Conservation (phyloP, 2,113 vertebrate genomes). For the Megaceryle maxima region DNA sequence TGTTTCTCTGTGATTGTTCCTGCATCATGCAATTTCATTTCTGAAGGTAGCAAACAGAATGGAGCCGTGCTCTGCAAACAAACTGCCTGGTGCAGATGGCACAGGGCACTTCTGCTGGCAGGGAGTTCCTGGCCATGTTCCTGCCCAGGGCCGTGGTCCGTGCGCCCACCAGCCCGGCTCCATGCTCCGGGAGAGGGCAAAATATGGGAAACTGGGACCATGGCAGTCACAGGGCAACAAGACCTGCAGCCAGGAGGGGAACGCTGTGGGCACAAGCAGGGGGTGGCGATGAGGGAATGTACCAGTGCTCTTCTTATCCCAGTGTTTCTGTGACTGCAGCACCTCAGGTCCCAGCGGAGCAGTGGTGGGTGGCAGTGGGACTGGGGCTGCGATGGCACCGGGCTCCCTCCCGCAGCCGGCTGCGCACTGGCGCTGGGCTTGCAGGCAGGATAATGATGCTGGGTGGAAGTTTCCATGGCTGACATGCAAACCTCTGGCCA, state of each 20-base stretch:
- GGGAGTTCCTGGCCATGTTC: fast-evolving
- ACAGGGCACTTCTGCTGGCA: neutral
- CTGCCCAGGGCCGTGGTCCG: neutral
- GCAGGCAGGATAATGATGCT: fast-evolving
- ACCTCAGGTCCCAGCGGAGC: neutral
- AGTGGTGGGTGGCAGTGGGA: fast-evolving
- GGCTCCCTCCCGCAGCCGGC: too few relatives aligned
- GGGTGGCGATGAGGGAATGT: fast-evolving
- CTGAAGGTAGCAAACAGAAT: conserved; percentile 28
- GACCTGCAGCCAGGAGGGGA: fast-evolving
- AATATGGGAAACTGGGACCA: fast-evolving
- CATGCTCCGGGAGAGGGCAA: neutral
- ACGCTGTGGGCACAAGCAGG: fast-evolving
- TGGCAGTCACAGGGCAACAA: fast-evolving
- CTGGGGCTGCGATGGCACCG: neutral
- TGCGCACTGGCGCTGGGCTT: neutral
- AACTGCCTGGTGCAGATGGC: neutral
- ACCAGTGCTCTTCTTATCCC: neutral
- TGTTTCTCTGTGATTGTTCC: neutral
- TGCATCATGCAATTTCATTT: neutral
- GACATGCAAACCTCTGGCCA: neutral
- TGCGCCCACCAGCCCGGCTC: neutral
- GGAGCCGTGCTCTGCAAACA: conserved; percentile 18
- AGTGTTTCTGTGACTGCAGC: fast-evolving
- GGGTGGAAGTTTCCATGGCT: neutral